phyloP scores from a whole-genome alignment of 2,797 vertebrate species.

The Acestrorhynchus altus region DNA sequence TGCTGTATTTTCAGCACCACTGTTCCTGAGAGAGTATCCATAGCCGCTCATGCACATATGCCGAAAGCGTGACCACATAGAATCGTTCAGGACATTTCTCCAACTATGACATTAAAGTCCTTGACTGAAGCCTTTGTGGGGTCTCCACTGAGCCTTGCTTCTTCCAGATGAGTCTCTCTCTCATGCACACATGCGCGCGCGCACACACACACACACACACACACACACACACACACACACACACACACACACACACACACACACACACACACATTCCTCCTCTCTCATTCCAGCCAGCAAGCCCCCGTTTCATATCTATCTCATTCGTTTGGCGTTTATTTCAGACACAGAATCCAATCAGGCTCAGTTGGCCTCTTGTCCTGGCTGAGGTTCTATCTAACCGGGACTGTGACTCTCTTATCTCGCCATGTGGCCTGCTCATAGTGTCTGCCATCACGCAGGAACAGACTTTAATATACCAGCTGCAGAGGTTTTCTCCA shows the following conservation, averaged over 20 bases:
- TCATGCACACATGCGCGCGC: neutral
- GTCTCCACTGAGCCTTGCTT: conserved; percentile 5
- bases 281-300: conserved; percentile 16
- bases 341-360: conserved; percentile 54
- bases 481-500: conserved; percentile 38
- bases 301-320: conserved; percentile 38
- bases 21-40: neutral
- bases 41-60: neutral
- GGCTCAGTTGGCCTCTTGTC: conserved; percentile 49
- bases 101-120: conserved; percentile 34
- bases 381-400: conserved; percentile 51
- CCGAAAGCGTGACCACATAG: conserved; percentile 17
- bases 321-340: conserved; percentile 50
- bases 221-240: neutral
- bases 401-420: conserved; percentile 41
- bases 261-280: neutral
- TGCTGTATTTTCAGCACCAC: neutral
- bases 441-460: conserved; percentile 36
- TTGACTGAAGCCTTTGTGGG: conserved; percentile 25
- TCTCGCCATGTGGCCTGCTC: conserved; percentile 46
- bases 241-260: neutral
- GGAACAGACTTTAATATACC: conserved; percentile 38
- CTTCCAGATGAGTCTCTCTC: conserved; percentile 14
- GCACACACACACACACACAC: neutral
- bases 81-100: conserved; percentile 27